These are phyloP conservation scores for Heliconius charithonia DNA, from an alignment of 2,888 invertebrate genomes.

Conservation along the genomic window DNA sequence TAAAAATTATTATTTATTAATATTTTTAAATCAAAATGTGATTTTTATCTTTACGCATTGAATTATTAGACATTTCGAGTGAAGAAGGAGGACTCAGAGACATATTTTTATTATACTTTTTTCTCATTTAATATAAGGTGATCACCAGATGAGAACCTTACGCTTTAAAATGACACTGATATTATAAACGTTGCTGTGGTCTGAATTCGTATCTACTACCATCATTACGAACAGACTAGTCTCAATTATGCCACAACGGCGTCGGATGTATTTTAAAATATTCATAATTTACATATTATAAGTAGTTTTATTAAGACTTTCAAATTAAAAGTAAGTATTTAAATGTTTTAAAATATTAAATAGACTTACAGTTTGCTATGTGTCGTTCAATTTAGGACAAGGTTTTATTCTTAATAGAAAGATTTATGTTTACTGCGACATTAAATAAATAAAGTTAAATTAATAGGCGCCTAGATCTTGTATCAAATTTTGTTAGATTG, in stretches of 20 bases:
- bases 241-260: background rate
- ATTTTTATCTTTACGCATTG: no score
- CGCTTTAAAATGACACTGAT: no score
- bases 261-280: background rate
- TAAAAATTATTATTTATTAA: no score
- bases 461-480: constrained; percentile 38
- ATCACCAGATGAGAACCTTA: no score
- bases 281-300: background rate
- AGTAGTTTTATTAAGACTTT: background rate
- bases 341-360: background rate
- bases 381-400: constrained; percentile 46
- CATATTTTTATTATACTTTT: no score
- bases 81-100: no score
- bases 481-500: background rate
- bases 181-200: no score
- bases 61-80: no score
- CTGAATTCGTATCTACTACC: background rate
- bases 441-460: constrained; percentile 42
- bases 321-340: background rate
- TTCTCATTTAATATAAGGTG: no score
- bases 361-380: constrained; percentile 1
- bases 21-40: no score
- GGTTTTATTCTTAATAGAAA: constrained; percentile 45
- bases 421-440: constrained; percentile 40
- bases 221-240: background rate